phyloP scores from a whole-genome alignment of 2,888 invertebrate genomes.

The Temnothorax unifasciatus region DNA sequence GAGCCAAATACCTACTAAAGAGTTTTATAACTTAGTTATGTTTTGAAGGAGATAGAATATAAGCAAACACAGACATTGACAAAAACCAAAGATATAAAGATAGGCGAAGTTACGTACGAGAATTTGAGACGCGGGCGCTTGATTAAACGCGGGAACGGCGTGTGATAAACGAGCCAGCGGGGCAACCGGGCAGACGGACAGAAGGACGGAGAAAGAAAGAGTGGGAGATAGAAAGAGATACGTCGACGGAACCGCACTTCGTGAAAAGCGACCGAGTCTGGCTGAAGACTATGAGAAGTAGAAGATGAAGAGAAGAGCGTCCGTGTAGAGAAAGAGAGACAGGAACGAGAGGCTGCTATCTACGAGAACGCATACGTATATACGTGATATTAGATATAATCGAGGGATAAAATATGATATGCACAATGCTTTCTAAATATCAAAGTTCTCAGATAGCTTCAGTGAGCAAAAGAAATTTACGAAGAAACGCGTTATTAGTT shows the following conservation, averaged over 20 bases:
- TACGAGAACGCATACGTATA: slow-evolving; percentile 66
- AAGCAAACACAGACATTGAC: slow-evolving; percentile 22
- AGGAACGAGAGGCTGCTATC: slow-evolving; percentile 56
- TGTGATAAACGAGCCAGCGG: slow-evolving; percentile 46
- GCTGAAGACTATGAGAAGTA: slow-evolving; percentile 36
- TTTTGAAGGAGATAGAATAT: slow-evolving; percentile 3
- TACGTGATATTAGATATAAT: slow-evolving; percentile 35
- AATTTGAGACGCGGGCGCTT: slow-evolving; percentile 63
- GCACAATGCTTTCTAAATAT: background rate
- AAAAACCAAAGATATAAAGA: slow-evolving; percentile 34
- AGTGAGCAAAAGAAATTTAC: slow-evolving; percentile 62
- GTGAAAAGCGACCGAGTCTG: slow-evolving; percentile 38
- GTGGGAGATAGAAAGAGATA: slow-evolving; percentile 42
- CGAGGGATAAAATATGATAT: background rate
- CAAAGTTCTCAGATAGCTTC: slow-evolving; percentile 30
- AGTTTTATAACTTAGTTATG: background rate
- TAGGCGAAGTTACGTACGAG: slow-evolving; percentile 56
- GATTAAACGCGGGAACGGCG: slow-evolving; percentile 61
- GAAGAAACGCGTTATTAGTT: background rate
- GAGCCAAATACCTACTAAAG: background rate
- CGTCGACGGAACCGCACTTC: slow-evolving; percentile 35
- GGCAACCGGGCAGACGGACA: slow-evolving; percentile 21
- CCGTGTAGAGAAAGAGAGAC: slow-evolving; percentile 43
- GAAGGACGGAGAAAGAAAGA: slow-evolving; percentile 35
- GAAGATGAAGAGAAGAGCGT: slow-evolving; percentile 49